Evolutionary conservation across 1,140 invertebrate species (phyloP).

Genomic region (Lepidurus apus): DNA sequence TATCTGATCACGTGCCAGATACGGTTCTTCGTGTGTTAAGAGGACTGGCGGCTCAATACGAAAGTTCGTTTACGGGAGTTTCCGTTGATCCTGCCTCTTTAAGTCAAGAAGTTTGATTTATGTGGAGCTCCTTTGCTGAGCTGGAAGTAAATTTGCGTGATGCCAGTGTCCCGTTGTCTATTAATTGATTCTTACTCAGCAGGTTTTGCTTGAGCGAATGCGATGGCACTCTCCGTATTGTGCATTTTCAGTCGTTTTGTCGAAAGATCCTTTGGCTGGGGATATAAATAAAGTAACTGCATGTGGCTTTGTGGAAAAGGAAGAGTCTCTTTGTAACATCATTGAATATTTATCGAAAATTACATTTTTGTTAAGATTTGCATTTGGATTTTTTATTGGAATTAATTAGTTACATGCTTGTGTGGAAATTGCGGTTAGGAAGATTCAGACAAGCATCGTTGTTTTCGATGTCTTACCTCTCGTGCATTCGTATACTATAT

Average conservation of each 20-base stretch:
- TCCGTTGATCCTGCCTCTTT: constrained; percentile 51
- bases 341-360: neutral
- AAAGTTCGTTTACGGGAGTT: constrained; percentile 55
- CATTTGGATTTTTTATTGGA: neutral
- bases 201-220: neutral
- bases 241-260: neutral
- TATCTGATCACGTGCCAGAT: constrained; percentile 47
- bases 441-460: neutral
- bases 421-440: neutral
- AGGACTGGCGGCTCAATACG: constrained; percentile 30
- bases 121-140: neutral
- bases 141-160: neutral
- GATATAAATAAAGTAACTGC: neutral
- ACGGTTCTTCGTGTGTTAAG: constrained; percentile 28
- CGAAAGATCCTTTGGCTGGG: neutral
- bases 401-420: neutral
- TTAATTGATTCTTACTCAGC: neutral
- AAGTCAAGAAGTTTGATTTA: constrained; percentile 3
- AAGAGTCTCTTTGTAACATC: neutral
- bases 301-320: neutral
- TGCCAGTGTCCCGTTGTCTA: neutral
- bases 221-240: neutral
- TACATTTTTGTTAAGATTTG: neutral
- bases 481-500: neutral
- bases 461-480: neutral